Evolutionary conservation across 2,797 vertebrate genomes (phyloP), one percentile per base, ranked within the genome.

Genomic region (Neosilurus hyrtlii): DNA sequence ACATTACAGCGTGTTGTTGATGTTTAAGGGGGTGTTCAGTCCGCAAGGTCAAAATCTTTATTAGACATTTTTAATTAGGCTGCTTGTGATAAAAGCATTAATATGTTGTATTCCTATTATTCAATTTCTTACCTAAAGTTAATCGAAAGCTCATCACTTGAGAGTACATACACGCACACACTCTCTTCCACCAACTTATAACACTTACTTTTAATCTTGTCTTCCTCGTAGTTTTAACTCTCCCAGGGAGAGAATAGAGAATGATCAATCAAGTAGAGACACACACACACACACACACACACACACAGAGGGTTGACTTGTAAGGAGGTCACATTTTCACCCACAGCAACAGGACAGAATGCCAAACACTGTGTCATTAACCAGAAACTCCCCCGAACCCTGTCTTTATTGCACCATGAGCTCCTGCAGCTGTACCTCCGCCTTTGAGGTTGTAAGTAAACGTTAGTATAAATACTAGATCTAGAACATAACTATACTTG

Each of bases 191-290:
- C 66, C 37, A 37, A 84, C 57, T 57, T n/a, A 12, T 67, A 59
- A 57, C 35, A 37, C 61, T 76, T 56, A 79, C 76, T 73, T 74
- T 75, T 76, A 80, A 68, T 84, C 78, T 35, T 52, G 62, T 76
- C 63, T 62, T 54, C 37, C 56, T 30, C 20, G 24, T 66, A 62
- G 20, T 68, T 77, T 78, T 77, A 51, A 78, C 63, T 77, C 56
- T 57, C 22, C 66, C 30, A 9, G 84, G 82, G 80, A 35, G 86
- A 70, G 75, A 63, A 63, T 51, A 78, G 87, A 86, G 81, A 37
- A 76, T 56, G 82, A 90, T 88, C 86, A 89, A 86, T 88, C 90
- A 89, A 52, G 56, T 84, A 66, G 66, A 65, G 61, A 86, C 54
- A 86, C 78, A 79, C 63, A 87, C 75, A 80, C 70, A 86, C 57